A percentile compares a stretch with the other conserved stretches of the same genome.
Evolutionary conservation across 2,113 vertebrate species (phyloP).

Genomic region (Connochaetes taurinus): DNA sequence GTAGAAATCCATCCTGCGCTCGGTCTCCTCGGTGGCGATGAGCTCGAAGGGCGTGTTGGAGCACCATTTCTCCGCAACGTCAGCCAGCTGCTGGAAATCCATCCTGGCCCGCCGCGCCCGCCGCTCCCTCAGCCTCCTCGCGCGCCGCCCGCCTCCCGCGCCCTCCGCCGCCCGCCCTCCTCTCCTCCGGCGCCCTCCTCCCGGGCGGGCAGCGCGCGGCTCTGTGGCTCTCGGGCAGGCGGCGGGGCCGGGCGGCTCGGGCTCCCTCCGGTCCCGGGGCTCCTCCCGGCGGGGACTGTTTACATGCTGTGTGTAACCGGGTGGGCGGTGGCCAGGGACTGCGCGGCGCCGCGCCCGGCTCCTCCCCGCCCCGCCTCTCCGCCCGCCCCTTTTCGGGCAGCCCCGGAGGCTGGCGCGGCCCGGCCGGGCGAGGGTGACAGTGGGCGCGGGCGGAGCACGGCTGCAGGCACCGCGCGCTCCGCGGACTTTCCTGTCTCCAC

Average conservation of each 20-base stretch:
- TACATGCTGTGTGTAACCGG: slow-evolving; percentile 47
- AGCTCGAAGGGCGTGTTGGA: slow-evolving; percentile 95
- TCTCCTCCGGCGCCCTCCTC: not conserved
- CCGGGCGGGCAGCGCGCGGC: not conserved
- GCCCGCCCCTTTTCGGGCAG: slow-evolving; percentile 13
- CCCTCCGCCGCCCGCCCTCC: not conserved
- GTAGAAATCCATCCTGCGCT: slow-evolving; percentile 97
- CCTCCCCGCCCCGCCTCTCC: slow-evolving; percentile 46
- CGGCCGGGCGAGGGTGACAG: not conserved
- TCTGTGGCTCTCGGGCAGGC: not conserved
- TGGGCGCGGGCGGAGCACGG: not conserved
- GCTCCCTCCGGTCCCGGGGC: not conserved
- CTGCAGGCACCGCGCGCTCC: not conserved
- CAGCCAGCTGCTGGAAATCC: slow-evolving; percentile 97
- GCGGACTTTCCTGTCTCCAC: not conserved
- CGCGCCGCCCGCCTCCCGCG: not conserved
- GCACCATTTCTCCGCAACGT: slow-evolving; percentile 96
- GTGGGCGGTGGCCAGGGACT: slow-evolving; percentile 31
- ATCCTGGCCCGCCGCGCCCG: slow-evolving; percentile 77
- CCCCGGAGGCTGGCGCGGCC: not conserved
- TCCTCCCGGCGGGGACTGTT: slow-evolving; percentile 57
- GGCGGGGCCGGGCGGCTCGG: not conserved
- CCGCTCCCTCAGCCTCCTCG: not conserved
- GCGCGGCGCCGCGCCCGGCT: slow-evolving; percentile 31
- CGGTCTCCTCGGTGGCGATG: slow-evolving; percentile 95